A percentile compares a stretch with the other conserved stretches of the same genome.
These are phyloP conservation scores for Hippocampus comes DNA, from an alignment of 2,113 vertebrate genomes.

Conservation along the genomic window DNA sequence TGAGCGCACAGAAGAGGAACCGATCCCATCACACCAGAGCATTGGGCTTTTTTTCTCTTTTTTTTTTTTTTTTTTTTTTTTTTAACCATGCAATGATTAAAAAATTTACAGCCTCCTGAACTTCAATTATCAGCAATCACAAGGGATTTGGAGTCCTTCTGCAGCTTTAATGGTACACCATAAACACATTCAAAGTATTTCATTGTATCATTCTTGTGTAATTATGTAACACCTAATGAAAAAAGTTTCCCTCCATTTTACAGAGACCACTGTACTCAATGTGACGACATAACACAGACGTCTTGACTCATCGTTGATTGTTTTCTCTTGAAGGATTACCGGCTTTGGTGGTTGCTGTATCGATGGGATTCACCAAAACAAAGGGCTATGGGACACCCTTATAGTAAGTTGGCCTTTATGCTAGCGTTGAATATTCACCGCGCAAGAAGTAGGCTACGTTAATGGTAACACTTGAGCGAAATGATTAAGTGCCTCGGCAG, in stretches of 20 bases:
- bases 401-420: constrained; percentile 81
- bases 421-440: constrained; percentile 13
- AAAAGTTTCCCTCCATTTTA: constrained; percentile 40
- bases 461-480: constrained; percentile 22
- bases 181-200: constrained; percentile 34
- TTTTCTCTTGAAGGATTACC: constrained; percentile 84
- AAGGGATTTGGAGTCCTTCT: constrained; percentile 22
- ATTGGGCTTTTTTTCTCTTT: background rate
- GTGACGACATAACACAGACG: constrained; percentile 18
- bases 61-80: background rate
- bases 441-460: constrained; percentile 6
- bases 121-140: constrained; percentile 44
- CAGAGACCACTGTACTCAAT: constrained; percentile 4
- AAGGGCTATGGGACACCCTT: constrained; percentile 96
- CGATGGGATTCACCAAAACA: constrained; percentile 98
- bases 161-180: constrained; percentile 9
- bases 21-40: constrained; percentile 53
- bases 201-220: constrained; percentile 20
- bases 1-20: constrained; percentile 47
- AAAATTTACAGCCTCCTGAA: constrained; percentile 17
- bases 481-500: constrained; percentile 35
- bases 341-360: constrained; percentile 95
- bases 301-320: constrained; percentile 48
- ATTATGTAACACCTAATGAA: constrained; percentile 26
- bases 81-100: constrained; percentile 23